Evolutionary conservation across 2,888 invertebrate species (phyloP).

Genomic region (Oscheius onirici): DNA sequence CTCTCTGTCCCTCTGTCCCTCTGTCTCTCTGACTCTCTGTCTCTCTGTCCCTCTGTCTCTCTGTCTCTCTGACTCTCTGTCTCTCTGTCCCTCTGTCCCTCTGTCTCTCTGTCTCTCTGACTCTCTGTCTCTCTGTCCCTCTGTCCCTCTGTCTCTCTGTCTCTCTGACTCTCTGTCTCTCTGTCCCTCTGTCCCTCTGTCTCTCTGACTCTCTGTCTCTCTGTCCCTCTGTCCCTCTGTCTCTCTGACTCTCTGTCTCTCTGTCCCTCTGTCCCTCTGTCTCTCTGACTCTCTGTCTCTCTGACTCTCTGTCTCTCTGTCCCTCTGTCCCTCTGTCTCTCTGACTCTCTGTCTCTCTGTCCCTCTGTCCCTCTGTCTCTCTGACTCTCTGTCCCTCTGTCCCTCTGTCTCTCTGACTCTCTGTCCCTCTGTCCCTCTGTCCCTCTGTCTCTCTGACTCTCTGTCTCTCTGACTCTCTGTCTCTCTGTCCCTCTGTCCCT

Average conservation of each 20-base stretch:
- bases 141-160: conserved; percentile 51
- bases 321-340: conserved; percentile 51
- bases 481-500: conserved; percentile 49
- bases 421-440: conserved; percentile 60
- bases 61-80: conserved; percentile 2
- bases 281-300: too few species aligned
- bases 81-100: conserved; percentile 51
- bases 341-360: background rate
- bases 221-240: background rate
- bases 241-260: conserved; percentile 50
- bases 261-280: conserved; percentile 50
- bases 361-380: conserved; percentile 52
- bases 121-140: conserved; percentile 10
- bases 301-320: conserved; percentile 14
- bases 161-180: conserved; percentile 50
- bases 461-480: conserved; percentile 49
- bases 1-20: conserved; percentile 49
- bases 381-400: conserved; percentile 50
- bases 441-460: conserved; percentile 12
- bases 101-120: conserved; percentile 49
- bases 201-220: conserved; percentile 51
- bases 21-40: conserved; percentile 2
- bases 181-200: conserved; percentile 2
- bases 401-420: conserved; percentile 12
- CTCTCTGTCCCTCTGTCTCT: conserved; percentile 51